Percentiles rank a stretch among this genome's conserved stretches.
Conservation (phyloP, 2,113 vertebrate species). For the human region DNA sequence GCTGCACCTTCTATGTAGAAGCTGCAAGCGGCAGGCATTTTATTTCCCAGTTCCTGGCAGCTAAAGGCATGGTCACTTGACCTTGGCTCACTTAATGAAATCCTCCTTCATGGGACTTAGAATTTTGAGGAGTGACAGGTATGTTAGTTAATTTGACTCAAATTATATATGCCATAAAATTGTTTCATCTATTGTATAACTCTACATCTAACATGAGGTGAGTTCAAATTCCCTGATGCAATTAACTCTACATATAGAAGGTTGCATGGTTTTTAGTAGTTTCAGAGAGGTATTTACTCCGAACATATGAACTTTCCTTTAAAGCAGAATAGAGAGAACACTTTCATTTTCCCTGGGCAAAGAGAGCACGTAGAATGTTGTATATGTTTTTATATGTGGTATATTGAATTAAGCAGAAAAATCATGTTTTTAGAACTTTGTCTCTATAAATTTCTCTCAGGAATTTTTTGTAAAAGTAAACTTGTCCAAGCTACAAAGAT, state of each 20-base stretch:
- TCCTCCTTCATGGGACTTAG: not conserved
- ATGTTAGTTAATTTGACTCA: not conserved
- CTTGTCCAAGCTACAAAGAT: not conserved
- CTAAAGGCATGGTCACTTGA: not conserved
- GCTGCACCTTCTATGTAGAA: not conserved
- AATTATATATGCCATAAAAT: not conserved
- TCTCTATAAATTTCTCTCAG: not conserved
- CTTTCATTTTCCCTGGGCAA: not conserved
- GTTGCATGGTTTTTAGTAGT: not conserved
- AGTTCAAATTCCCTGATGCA: not conserved
- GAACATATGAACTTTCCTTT: not conserved
- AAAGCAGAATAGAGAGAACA: not conserved
- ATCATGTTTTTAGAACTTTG: slow-evolving; percentile 29
- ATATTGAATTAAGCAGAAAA: not conserved
- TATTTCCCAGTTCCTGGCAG: not conserved
- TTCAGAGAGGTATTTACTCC: not conserved
- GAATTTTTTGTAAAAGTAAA: not conserved
- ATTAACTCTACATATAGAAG: not conserved
- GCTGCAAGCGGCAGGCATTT: not conserved
- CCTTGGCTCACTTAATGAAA: not conserved
- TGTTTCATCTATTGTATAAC: not conserved
- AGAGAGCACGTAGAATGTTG: not conserved
- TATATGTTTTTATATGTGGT: not conserved
- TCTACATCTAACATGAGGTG: not conserved
- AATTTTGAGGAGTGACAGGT: not conserved